A percentile compares a stretch with the other conserved stretches of the same genome.
These are phyloP conservation scores for Andrena bucephala DNA, from an alignment of 2,888 invertebrate species.

Conservation along the genomic window DNA sequence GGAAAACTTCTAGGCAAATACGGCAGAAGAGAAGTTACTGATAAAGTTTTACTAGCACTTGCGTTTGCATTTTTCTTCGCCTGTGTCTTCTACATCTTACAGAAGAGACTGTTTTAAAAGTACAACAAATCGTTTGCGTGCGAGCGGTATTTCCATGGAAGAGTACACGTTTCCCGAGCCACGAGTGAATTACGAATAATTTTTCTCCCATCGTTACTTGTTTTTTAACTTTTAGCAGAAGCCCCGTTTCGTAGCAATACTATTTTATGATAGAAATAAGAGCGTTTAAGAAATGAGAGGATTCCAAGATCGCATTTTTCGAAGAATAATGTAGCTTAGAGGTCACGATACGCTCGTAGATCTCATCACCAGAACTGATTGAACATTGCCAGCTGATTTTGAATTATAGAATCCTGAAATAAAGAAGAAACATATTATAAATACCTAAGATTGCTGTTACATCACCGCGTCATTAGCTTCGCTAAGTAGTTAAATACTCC, in stretches of 20 bases:
- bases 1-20: constrained; percentile 97
- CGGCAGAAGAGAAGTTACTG: constrained; percentile 96
- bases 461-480: neutral
- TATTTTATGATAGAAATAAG: constrained; percentile 25
- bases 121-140: constrained; percentile 2
- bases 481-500: neutral
- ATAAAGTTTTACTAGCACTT: constrained; percentile 95
- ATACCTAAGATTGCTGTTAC: neutral
- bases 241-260: constrained; percentile 2
- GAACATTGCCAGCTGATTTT: constrained; percentile 75
- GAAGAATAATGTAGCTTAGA: neutral
- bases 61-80: constrained; percentile 95
- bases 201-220: constrained; percentile 26
- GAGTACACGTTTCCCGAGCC: neutral
- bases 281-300: neutral
- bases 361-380: constrained; percentile 73
- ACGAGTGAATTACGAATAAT: neutral
- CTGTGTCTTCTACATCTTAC: constrained; percentile 96
- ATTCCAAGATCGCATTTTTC: neutral
- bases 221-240: constrained; percentile 12
- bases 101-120: constrained; percentile 92
- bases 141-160: neutral
- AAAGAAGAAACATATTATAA: constrained; percentile 38
- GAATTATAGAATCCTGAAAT: constrained; percentile 75
- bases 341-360: neutral